Evolutionary conservation across 2,888 invertebrate genomes (phyloP), one percentile per base, ranked within the genome.

Genomic region (Xylota sylvarum): DNA sequence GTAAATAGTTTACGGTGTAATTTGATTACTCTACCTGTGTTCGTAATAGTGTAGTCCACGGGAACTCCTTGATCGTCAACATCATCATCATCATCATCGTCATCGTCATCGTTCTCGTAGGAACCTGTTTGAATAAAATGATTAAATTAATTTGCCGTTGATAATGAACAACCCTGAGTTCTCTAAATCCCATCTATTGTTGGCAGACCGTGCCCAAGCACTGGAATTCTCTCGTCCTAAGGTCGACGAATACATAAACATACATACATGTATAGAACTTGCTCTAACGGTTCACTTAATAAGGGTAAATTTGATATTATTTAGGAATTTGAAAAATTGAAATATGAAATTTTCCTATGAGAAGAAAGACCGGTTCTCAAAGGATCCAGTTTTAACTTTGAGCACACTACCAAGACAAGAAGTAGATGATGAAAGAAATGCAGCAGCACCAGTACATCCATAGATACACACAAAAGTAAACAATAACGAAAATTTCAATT

Each of bases 401-500:
- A 43, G 6, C 19, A 32, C 27, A 55, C 52, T 3, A 37, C 37
- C 4, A 7, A 6, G 14, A 12, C n/a, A 10, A 52, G 27, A 5
- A 43, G n/a, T 1, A 40, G 9, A 23, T 9, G n/a, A 5, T 23
- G n/a, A 27, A 62, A 12, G 43, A 43, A 43, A 5, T 43, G 7
- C 35, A 32, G 40, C 23, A 23, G 32, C 14, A 48, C 46, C 0
- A 12, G 17, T 4, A 17, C 5, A 48, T 19, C 1, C 27, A 19
- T 10, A n/a, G 3, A 48, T 12, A 40, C 46, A 46, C 37, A 50
- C 50, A 69, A 58, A 43, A 40, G 60, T 60, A 69, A 50, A 60
- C 69, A 77, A 60, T 48, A 50, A 77, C 32, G 48, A 58, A 67
- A 58, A 77, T 69, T 77, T 67, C 77, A 69, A 69, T 69, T 48